Conservation (phyloP, 1,140 invertebrate species). For the Ceratina calcarata region DNA sequence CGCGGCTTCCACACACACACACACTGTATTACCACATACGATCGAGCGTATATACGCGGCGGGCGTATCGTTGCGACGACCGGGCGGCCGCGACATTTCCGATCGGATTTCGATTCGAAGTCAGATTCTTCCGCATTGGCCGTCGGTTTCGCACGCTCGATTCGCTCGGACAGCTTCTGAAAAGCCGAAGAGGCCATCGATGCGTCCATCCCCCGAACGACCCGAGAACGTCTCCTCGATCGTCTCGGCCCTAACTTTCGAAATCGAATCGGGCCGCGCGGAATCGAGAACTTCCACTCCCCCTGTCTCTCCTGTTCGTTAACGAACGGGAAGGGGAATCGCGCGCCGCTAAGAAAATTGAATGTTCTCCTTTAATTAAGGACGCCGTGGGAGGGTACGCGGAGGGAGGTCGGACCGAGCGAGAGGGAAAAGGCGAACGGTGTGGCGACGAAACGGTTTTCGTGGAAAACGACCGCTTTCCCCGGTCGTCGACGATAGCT, state of each 20-base stretch:
- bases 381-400: background rate
- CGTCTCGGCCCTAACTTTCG: background rate
- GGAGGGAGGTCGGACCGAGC: background rate
- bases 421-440: background rate
- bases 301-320: background rate
- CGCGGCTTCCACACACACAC: background rate
- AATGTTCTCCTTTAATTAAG: conserved; percentile 71
- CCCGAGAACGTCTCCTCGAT: background rate
- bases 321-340: conserved; percentile 26
- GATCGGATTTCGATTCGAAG: conserved; percentile 40
- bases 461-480: conserved; percentile 49
- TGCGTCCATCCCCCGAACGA: background rate
- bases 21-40: no score
- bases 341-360: conserved; percentile 61
- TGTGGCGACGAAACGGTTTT: conserved; percentile 57
- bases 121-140: background rate
- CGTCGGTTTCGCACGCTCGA: background rate
- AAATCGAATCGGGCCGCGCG: conserved; percentile 4
- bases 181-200: background rate
- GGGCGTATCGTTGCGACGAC: conserved; percentile 4
- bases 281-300: background rate
- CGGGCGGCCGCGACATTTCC: conserved; percentile 31
- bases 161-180: background rate
- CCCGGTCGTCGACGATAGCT: background rate
- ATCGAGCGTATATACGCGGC: background rate